Conservation (phyloP, 2,888 invertebrate species). For the Thymelicus lineola region DNA sequence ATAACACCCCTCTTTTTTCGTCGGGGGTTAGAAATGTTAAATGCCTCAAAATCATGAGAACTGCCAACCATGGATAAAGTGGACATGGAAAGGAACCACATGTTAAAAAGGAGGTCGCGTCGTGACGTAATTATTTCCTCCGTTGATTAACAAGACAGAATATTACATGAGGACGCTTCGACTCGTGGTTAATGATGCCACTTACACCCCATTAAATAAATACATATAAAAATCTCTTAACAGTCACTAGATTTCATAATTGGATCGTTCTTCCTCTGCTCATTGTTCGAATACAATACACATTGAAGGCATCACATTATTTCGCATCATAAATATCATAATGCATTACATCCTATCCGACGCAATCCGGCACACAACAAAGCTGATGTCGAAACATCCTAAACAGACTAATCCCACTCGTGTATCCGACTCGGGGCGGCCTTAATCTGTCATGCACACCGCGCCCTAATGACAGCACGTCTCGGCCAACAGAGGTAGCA, state of each 20-base stretch:
- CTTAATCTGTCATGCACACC: constrained; percentile 50
- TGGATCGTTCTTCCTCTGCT: background rate
- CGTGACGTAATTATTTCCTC: no score
- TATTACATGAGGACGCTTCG: no score
- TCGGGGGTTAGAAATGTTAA: no score
- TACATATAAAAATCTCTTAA: no score
- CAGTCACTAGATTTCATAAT: constrained; percentile 11
- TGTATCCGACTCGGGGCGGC: constrained; percentile 38
- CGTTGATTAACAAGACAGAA: no score
- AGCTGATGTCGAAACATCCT: constrained; percentile 41
- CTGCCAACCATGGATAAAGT: no score
- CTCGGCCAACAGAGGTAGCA: background rate
- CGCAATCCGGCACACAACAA: constrained; percentile 26
- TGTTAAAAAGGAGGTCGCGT: no score
- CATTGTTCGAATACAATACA: constrained; percentile 7
- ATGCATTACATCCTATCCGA: constrained; percentile 22
- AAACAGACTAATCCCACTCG: constrained; percentile 42
- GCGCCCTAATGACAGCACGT: constrained; percentile 44
- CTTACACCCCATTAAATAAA: background rate
- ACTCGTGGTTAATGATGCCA: background rate
- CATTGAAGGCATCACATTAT: constrained; percentile 14
- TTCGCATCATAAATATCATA: constrained; percentile 20
- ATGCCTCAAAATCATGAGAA: no score
- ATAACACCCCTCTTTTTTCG: no score
- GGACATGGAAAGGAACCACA: no score